A percentile compares a stretch with the other conserved stretches of the same genome.
These are phyloP conservation scores for Mesoligia furuncula DNA, from an alignment of 2,888 invertebrate species.

Conservation along the genomic window DNA sequence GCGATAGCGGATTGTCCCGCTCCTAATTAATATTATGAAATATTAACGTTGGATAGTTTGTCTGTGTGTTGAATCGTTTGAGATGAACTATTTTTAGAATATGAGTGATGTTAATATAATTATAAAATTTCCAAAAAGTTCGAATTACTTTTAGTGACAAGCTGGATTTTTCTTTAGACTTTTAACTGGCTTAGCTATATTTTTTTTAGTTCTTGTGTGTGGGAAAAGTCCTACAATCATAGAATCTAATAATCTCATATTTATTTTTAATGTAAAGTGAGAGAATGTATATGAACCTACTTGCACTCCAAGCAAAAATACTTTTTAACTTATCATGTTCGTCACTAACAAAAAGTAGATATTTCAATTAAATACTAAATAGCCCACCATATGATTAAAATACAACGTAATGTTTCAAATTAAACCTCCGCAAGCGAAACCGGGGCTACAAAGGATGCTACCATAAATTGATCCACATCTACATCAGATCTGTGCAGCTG, in stretches of 20 bases:
- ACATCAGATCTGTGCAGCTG: conserved; percentile 56
- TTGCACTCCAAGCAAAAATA: background rate
- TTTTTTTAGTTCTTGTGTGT: background rate
- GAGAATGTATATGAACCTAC: background rate
- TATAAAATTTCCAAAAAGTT: background rate
- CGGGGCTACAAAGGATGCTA: background rate
- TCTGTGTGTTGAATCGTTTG: conserved; percentile 12
- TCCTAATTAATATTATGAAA: conserved; percentile 56
- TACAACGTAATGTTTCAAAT: background rate
- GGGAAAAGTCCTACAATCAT: background rate
- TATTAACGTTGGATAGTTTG: conserved; percentile 1
- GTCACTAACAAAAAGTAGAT: no score
- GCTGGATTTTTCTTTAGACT: background rate
- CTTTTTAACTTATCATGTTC: background rate
- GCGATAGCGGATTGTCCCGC: conserved; percentile 47
- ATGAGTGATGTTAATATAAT: background rate
- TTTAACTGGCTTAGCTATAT: background rate
- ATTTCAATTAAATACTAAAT: background rate
- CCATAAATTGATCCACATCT: conserved; percentile 43
- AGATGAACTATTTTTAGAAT: background rate
- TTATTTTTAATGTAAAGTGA: background rate
- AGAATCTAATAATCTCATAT: background rate
- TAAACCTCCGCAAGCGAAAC: background rate
- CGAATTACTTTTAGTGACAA: background rate
- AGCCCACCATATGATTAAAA: background rate